Evolutionary conservation across 1,140 invertebrate species (phyloP).

Genomic region (Drosophila sturtevanti): DNA sequence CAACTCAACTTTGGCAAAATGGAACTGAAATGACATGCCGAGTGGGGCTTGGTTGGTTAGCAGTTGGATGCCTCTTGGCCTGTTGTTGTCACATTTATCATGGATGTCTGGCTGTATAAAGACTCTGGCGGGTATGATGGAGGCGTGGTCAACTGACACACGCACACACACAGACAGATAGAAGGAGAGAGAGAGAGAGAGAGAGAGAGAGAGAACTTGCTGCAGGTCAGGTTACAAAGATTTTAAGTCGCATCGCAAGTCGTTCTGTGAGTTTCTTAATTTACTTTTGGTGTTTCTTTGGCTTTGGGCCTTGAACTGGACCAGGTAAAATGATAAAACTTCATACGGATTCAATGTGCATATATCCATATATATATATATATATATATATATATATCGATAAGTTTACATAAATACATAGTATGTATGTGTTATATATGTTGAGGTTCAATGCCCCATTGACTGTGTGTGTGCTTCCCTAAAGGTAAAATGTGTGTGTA

Average conservation of each 20-base stretch:
- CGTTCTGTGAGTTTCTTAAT: conserved; percentile 30
- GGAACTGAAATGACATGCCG: conserved; percentile 65
- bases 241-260: conserved; percentile 40
- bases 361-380: background rate
- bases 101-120: conserved; percentile 46
- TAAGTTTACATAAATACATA: too few species aligned
- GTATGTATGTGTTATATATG: too few species aligned
- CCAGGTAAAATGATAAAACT: conserved; percentile 40
- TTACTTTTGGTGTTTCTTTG: conserved; percentile 19
- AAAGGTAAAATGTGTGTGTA: background rate
- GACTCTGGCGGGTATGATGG: conserved; percentile 20
- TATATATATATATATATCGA: background rate
- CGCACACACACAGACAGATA: background rate
- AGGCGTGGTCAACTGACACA: conserved; percentile 19
- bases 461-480: background rate
- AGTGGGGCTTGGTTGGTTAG: conserved; percentile 15
- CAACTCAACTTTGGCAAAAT: conserved; percentile 76
- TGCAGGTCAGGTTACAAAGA: conserved; percentile 67
- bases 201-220: conserved; percentile 49
- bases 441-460: conserved; percentile 34
- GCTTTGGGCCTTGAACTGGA: conserved; percentile 42
- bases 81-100: conserved; percentile 77
- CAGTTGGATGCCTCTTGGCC: conserved; percentile 50
- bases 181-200: background rate
- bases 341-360: background rate